phyloP scores from a whole-genome alignment of 1,140 invertebrate species.

The Odontomachus brunneus region DNA sequence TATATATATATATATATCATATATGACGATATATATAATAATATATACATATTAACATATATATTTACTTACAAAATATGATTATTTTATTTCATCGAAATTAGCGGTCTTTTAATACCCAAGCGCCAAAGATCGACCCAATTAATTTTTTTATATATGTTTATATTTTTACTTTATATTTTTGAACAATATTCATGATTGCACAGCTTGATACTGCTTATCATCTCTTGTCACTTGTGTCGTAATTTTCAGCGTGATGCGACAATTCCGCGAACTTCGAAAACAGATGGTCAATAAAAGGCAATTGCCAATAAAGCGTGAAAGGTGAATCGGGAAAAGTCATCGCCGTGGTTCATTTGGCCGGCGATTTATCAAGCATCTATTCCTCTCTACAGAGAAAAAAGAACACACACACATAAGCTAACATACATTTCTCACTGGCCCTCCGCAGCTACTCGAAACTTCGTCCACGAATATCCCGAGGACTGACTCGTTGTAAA shows the following conservation, averaged over 20 bases:
- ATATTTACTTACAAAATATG: too few species aligned
- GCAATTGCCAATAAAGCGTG: constrained; percentile 8
- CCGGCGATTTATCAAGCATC: constrained; percentile 57
- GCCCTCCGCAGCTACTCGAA: constrained; percentile 70
- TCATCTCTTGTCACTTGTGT: too few species aligned
- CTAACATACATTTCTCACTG: constrained; percentile 40
- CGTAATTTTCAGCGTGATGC: not conserved
- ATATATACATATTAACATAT: too few species aligned
- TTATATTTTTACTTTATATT: too few species aligned
- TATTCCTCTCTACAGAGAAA: constrained; percentile 31
- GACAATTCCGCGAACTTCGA: not conserved
- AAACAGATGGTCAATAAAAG: not conserved
- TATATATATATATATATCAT: too few species aligned
- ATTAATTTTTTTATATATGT: too few species aligned
- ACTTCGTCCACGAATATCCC: constrained; percentile 68
- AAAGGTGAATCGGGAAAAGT: constrained; percentile 30
- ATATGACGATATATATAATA: too few species aligned
- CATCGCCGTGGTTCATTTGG: constrained; percentile 57
- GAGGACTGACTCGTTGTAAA: constrained; percentile 75
- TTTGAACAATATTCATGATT: too few species aligned
- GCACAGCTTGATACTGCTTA: too few species aligned
- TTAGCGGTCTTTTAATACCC: too few species aligned
- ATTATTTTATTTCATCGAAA: too few species aligned
- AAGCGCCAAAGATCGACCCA: too few species aligned
- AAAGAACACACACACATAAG: constrained; percentile 45